Conservation (phyloP, 2,888 invertebrate species). For the Brenthis hecate region DNA sequence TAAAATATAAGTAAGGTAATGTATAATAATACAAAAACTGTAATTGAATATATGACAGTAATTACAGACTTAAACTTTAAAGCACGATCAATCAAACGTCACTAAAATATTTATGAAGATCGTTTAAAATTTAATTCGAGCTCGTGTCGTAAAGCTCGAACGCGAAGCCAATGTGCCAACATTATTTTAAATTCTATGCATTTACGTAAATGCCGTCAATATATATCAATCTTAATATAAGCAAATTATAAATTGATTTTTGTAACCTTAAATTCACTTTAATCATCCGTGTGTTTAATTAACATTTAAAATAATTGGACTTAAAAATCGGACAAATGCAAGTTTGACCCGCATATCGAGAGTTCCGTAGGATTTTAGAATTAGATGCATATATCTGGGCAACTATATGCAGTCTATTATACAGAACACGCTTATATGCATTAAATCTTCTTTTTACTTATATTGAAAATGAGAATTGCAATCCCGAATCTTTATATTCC, state of each 20-base stretch:
- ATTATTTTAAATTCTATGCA: constrained; percentile 3
- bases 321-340: too few relatives aligned
- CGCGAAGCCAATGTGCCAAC: constrained; percentile 5
- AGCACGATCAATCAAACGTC: constrained; percentile 31
- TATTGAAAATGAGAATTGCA: too few relatives aligned
- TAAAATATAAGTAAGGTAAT: neutral
- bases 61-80: constrained; percentile 15
- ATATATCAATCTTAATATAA: constrained; percentile 11
- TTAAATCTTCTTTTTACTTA: too few relatives aligned
- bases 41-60: constrained; percentile 18
- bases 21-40: constrained; percentile 9
- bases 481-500: too few relatives aligned
- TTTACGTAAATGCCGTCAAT: neutral
- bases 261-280: too few relatives aligned
- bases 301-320: neutral
- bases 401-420: too few relatives aligned
- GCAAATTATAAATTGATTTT: neutral
- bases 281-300: neutral
- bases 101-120: constrained; percentile 30
- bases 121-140: constrained; percentile 28
- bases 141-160: constrained; percentile 18
- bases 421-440: too few relatives aligned
- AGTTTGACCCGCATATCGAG: too few relatives aligned
- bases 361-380: too few relatives aligned
- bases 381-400: too few relatives aligned